Conservation (phyloP, 2,888 invertebrate genomes). For the Biston stratarius region DNA sequence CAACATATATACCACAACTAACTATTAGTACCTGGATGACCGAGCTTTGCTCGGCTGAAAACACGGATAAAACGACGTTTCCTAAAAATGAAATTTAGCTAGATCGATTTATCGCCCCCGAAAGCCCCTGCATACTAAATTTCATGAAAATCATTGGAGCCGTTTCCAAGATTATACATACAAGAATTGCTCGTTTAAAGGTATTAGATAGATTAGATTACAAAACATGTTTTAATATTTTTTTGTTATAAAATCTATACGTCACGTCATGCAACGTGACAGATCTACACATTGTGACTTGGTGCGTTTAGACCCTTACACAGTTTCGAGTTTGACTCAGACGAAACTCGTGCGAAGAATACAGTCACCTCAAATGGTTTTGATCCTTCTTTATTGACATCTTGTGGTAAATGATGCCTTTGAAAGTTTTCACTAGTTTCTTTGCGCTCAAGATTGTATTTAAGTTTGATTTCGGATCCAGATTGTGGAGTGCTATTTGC, state of each 20-base stretch:
- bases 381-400: constrained; percentile 54
- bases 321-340: constrained; percentile 53
- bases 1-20: no score
- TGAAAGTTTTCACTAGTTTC: constrained; percentile 45
- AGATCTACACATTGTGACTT: neutral
- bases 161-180: no score
- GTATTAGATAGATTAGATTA: no score
- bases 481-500: neutral
- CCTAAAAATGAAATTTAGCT: no score
- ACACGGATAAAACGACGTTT: no score
- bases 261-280: neutral
- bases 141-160: no score
- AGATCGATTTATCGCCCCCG: no score
- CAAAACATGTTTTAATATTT: no score
- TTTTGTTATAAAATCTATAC: neutral
- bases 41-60: no score
- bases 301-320: constrained; percentile 38
- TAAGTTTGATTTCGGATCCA: constrained; percentile 9
- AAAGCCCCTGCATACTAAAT: no score
- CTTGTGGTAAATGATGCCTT: constrained; percentile 51
- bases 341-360: constrained; percentile 69
- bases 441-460: constrained; percentile 24
- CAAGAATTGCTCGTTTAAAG: no score
- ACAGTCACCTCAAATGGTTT: constrained; percentile 54
- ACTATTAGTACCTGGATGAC: no score